A percentile compares a stretch with the other conserved stretches of the same genome.
Conservation (phyloP, 1,140 invertebrate species). For the Tyrophagus putrescentiae region DNA sequence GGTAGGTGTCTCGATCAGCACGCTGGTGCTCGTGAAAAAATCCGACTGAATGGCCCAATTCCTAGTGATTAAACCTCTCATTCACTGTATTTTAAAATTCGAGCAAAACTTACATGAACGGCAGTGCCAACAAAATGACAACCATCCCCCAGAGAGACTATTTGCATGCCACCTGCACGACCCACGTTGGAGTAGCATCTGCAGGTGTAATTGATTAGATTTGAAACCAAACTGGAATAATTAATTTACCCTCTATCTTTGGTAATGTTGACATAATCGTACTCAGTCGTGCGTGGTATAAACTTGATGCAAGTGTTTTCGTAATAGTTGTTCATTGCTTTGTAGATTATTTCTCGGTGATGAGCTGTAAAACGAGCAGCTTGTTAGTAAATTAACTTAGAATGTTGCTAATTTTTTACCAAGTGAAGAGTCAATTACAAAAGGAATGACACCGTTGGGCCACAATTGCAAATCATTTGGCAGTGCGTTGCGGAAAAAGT, state of each 20-base stretch:
- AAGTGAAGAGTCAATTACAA: conserved; percentile 23
- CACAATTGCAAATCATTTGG: conserved; percentile 24
- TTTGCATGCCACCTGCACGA: conserved; percentile 25
- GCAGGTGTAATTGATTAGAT: not conserved
- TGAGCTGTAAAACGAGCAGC: not conserved
- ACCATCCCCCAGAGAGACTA: conserved; percentile 24
- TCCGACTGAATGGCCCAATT: conserved; percentile 35
- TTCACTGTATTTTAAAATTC: no score
- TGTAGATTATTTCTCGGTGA: conserved; percentile 20
- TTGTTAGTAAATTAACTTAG: not conserved
- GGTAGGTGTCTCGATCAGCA: conserved; percentile 32
- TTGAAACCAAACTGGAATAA: not conserved
- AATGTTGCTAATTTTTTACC: conserved; percentile 22
- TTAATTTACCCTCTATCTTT: conserved; percentile 23
- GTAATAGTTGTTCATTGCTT: conserved; percentile 41
- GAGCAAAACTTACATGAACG: conserved; percentile 28
- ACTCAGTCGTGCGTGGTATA: conserved; percentile 37
- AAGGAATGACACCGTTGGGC: conserved; percentile 25
- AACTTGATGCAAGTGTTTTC: conserved; percentile 46
- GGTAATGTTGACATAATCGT: conserved; percentile 39
- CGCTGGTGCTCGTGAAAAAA: conserved; percentile 37
- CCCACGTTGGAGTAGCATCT: conserved; percentile 25
- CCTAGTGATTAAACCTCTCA: conserved; percentile 23
- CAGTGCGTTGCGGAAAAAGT: conserved; percentile 23
- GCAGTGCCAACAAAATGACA: conserved; percentile 28